Base-by-base conservation (phyloP, 2,113 vertebrate genomes). In the Toxotes jaculatrix region DNA sequence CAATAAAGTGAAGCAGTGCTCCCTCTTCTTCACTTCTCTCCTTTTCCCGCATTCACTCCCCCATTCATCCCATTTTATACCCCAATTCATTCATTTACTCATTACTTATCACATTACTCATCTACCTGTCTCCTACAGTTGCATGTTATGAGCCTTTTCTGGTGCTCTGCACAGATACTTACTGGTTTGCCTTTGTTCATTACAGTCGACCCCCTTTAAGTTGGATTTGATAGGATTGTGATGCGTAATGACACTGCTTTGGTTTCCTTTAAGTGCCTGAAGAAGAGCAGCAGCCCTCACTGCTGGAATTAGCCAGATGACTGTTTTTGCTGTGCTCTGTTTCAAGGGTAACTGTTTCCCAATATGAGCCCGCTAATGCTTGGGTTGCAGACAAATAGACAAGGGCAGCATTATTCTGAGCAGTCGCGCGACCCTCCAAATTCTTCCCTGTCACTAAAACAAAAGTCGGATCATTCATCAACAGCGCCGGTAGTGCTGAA, bases 401-500 rank as follows among this genome's bases (percentile, higher is more conserved):
- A 27, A 94, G 91, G 92, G 91, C 92, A 95, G 93, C 94, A 94
- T 92, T 95, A 94, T 94, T 91, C 87, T n/a, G 88, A 92, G 92
- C 92, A 91, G 90, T 55, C 56, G 88, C 79, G 87, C 84, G 92
- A 94, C 92, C 93, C 90, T 89, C 89, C 86, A 79, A 90, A 92
- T 93, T 92, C 93, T 79, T 94, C 88, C 81, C 86, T 91, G 93
- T 92, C 94, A 93, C 93, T 93, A 94, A 92, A 95, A 95, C 93
- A 94, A 94, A 95, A 95, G 94, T 94, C 90, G 80, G 92, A 91
- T 92, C 94, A 86, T 95, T 95, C 92, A 95, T 95, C 94, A 95
- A 89, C 93, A 1, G 86, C 84, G 23, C 53, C 23, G 36, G 82
- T 92, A 94, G 89, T 95, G 94, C 94, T 94, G 94, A 95, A 86